Evolutionary conservation across 2,113 vertebrate genomes (phyloP).

Genomic region (Fukomys damarensis): DNA sequence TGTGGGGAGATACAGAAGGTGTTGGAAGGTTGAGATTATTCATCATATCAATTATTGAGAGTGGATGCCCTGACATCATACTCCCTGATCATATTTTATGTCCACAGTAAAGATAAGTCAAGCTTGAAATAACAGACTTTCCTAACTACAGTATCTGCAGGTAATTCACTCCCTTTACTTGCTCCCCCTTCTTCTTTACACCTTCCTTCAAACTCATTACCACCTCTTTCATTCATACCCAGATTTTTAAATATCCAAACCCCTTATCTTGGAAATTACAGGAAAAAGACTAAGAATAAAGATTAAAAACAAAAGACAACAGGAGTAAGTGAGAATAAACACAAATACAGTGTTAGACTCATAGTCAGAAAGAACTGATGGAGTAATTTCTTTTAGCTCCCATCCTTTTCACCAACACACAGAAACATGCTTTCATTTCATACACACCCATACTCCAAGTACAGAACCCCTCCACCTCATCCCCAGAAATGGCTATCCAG

Average conservation of each 20-base stretch:
- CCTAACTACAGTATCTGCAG: slow-evolving; percentile 78
- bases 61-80: slow-evolving; percentile 95
- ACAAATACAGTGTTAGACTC: neutral
- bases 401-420: neutral
- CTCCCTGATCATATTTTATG: slow-evolving; percentile 93
- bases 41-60: slow-evolving; percentile 99
- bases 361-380: neutral
- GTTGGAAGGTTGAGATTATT: slow-evolving; percentile 95
- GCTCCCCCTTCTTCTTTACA: slow-evolving; percentile 56
- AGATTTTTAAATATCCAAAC: slow-evolving; percentile 54
- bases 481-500: neutral
- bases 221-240: neutral
- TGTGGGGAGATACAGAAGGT: slow-evolving; percentile 91
- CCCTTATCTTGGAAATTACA: slow-evolving; percentile 30
- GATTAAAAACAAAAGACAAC: neutral
- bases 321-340: neutral
- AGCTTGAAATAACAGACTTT: slow-evolving; percentile 88
- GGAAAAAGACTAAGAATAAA: slow-evolving; percentile 10
- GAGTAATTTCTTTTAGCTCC: neutral
- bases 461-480: neutral
- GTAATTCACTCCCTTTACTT: slow-evolving; percentile 75
- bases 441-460: neutral
- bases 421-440: neutral
- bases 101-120: slow-evolving; percentile 90
- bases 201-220: slow-evolving; percentile 51